Percentiles rank a stretch among this genome's conserved stretches.
These are phyloP conservation scores for Cerastis leucographa DNA, from an alignment of 2,888 invertebrate genomes.

Conservation along the genomic window DNA sequence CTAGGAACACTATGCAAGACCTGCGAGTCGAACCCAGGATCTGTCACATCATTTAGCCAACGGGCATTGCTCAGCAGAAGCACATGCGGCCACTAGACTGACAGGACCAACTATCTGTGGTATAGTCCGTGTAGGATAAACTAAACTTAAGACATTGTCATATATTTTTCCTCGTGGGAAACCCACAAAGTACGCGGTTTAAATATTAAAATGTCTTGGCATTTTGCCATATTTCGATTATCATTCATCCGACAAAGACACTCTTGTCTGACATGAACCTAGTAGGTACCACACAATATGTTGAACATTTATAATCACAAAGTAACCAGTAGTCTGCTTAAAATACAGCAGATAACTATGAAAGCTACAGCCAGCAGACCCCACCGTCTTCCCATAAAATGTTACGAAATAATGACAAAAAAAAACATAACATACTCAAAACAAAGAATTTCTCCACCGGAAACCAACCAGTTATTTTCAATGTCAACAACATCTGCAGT, in stretches of 20 bases:
- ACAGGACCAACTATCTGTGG: background rate
- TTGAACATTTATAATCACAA: background rate
- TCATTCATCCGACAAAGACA: background rate
- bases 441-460: background rate
- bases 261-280: background rate
- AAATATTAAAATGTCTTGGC: slow-evolving; percentile 8
- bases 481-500: background rate
- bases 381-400: background rate
- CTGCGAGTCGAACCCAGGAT: background rate
- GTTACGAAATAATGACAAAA: too few relatives aligned
- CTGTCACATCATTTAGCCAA: background rate
- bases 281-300: background rate
- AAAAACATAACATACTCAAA: background rate
- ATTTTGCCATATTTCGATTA: background rate
- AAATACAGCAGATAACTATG: background rate
- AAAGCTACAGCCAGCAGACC: background rate
- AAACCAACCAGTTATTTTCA: slow-evolving; percentile 14
- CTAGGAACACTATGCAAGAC: background rate
- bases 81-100: background rate
- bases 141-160: background rate
- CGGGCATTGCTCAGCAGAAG: background rate
- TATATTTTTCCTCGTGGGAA: background rate
- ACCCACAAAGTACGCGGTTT: background rate
- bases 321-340: background rate
- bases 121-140: background rate